Evolutionary conservation across 1,140 invertebrate genomes (phyloP).

Genomic region (Pantala flavescens): DNA sequence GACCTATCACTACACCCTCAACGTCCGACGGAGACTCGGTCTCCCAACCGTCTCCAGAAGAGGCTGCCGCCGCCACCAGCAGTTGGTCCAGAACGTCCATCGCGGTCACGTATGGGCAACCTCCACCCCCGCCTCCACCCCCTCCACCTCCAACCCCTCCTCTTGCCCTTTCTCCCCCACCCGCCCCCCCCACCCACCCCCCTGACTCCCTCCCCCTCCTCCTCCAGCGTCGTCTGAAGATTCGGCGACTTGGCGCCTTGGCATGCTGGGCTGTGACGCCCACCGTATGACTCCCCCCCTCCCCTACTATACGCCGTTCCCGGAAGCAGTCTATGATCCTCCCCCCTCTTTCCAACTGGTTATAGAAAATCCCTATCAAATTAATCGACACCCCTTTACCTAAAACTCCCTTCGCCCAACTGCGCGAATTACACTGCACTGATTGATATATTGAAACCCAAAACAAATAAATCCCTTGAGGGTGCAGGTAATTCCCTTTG

Average conservation of each 20-base stretch:
- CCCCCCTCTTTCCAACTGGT: not conserved
- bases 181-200: not conserved
- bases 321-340: not conserved
- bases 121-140: not conserved
- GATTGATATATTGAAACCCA: too few relatives aligned
- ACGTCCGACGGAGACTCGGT: not conserved
- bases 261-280: constrained; percentile 5
- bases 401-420: too few relatives aligned
- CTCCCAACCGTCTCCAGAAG: not conserved
- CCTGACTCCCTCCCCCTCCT: constrained; percentile 1
- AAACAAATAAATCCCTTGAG: too few relatives aligned
- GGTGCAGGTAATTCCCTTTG: too few relatives aligned
- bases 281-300: not conserved
- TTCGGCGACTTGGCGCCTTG: not conserved
- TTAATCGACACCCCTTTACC: too few relatives aligned
- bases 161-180: not conserved
- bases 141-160: not conserved
- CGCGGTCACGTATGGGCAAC: not conserved
- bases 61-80: not conserved
- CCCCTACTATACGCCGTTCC: not conserved
- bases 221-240: constrained; percentile 2
- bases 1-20: not conserved
- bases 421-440: too few relatives aligned
- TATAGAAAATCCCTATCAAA: too few relatives aligned
- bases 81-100: not conserved